phyloP scores from a whole-genome alignment of 2,797 vertebrate species.

The Gadopsis bispinosus region DNA sequence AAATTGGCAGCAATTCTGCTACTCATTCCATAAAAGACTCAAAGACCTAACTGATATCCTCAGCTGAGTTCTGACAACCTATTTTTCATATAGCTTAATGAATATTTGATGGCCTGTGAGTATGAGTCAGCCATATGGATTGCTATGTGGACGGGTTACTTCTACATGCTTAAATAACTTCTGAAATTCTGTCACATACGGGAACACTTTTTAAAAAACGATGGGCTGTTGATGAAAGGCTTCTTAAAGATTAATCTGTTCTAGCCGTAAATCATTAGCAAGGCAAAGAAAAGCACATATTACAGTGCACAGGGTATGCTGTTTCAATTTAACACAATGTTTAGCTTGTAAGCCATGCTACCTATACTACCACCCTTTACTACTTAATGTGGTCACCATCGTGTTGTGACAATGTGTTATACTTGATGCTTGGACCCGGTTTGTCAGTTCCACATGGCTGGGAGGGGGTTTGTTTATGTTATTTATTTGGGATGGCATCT shows the following conservation, averaged over 20 bases:
- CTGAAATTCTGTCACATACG: slow-evolving; percentile 51
- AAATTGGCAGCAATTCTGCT: slow-evolving; percentile 53
- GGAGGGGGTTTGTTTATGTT: not conserved
- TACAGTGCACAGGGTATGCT: not conserved
- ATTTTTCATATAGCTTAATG: slow-evolving; percentile 74
- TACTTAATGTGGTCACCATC: not conserved
- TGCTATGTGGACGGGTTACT: slow-evolving; percentile 49
- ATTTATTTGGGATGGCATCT: not conserved
- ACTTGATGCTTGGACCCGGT: not conserved
- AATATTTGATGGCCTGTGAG: slow-evolving; percentile 73
- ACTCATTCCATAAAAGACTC: slow-evolving; percentile 63
- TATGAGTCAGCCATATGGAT: slow-evolving; percentile 60
- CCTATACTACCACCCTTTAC: not conserved
- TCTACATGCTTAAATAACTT: slow-evolving; percentile 61
- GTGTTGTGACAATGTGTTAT: not conserved
- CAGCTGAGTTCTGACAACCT: slow-evolving; percentile 63
- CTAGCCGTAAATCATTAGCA: slow-evolving; percentile 37
- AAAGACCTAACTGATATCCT: slow-evolving; percentile 66
- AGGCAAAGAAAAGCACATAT: slow-evolving; percentile 28
- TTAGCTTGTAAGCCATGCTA: slow-evolving; percentile 4
- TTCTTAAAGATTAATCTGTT: slow-evolving; percentile 40
- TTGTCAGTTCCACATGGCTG: not conserved
- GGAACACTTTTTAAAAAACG: slow-evolving; percentile 44
- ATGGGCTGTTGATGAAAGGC: slow-evolving; percentile 45
- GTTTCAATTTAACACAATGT: not conserved